These are phyloP conservation scores for Carposina sasakii DNA, from an alignment of 1,140 invertebrate genomes.

Conservation along the genomic window DNA sequence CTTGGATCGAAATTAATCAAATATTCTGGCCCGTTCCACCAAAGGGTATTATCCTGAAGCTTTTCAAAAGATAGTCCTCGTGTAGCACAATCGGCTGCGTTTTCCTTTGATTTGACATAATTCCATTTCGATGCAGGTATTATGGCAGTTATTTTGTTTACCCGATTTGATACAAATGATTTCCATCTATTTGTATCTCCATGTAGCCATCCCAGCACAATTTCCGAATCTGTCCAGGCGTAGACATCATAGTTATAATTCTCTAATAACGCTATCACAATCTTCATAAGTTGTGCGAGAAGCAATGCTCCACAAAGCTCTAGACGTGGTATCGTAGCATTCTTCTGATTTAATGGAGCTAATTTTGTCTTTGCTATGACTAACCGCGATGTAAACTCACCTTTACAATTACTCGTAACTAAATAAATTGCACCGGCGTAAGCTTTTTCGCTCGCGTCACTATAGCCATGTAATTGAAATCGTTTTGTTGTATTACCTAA, in stretches of 20 bases:
- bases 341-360: not conserved
- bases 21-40: not conserved
- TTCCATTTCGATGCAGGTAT: not conserved
- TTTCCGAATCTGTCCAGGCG: not conserved
- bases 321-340: not conserved
- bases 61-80: not conserved
- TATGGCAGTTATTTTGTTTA: not conserved
- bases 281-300: not conserved
- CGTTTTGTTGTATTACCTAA: constrained; percentile 5
- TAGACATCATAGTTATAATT: not conserved
- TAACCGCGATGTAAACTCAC: not conserved
- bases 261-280: not conserved
- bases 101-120: not conserved
- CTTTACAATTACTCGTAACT: not conserved
- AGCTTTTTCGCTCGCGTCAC: constrained; percentile 28
- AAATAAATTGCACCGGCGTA: constrained; percentile 29
- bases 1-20: too few species aligned
- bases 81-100: not conserved
- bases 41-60: not conserved
- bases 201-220: not conserved
- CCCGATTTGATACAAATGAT: not conserved
- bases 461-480: constrained; percentile 22
- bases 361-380: constrained; percentile 1
- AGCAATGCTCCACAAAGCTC: not conserved
- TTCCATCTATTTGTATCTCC: not conserved